Percentiles rank a stretch among this genome's conserved stretches.
These are phyloP conservation scores for Agrochola litura DNA, from an alignment of 2,888 invertebrate genomes.

Conservation along the genomic window DNA sequence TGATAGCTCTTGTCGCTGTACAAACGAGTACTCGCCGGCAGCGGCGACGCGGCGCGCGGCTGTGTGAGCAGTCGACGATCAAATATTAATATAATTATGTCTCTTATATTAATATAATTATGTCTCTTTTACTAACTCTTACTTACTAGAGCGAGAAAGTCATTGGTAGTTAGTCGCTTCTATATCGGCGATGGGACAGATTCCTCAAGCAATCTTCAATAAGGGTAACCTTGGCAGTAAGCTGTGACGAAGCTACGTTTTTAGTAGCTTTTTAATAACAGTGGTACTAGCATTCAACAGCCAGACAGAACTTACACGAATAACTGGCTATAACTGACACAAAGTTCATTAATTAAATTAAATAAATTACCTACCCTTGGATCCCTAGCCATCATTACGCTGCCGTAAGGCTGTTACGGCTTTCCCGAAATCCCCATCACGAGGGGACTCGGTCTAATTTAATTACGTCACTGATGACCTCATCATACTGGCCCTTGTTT, in stretches of 20 bases:
- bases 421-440: conserved; percentile 70
- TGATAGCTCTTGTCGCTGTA: too few relatives aligned
- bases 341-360: conserved; percentile 41
- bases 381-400: conserved; percentile 55
- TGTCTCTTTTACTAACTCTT: too few relatives aligned
- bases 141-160: too few relatives aligned
- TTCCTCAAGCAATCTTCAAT: background rate
- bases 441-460: conserved; percentile 79
- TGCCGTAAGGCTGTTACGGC: conserved; percentile 34
- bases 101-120: too few relatives aligned
- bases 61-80: too few relatives aligned
- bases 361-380: conserved; percentile 44
- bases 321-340: background rate
- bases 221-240: background rate
- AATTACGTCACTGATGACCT: conserved; percentile 82
- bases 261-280: background rate
- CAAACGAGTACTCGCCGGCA: too few relatives aligned
- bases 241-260: background rate
- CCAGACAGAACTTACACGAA: background rate
- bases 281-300: background rate
- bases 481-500: conserved; percentile 77
- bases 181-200: too few relatives aligned
- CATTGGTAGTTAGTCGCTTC: too few relatives aligned
- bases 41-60: too few relatives aligned
- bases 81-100: too few relatives aligned